phyloP scores from a whole-genome alignment of 2,113 vertebrate species.

The Oryzias melastigma region DNA sequence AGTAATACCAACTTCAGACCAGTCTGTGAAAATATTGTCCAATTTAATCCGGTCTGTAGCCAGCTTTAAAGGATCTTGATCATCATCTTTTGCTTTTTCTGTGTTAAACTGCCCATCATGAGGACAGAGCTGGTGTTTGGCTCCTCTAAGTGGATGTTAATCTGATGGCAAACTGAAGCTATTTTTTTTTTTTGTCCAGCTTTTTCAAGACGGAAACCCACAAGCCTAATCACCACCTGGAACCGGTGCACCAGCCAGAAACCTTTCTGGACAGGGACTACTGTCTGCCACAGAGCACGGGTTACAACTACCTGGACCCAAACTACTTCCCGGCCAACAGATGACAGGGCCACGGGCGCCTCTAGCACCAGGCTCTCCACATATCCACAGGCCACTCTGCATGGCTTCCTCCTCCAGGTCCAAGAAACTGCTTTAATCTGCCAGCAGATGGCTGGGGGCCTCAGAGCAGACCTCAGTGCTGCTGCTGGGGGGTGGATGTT shows the following conservation, averaged over 20 bases:
- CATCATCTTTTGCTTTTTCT: too few relatives aligned
- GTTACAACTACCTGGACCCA: slow-evolving; percentile 99
- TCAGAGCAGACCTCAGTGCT: slow-evolving; percentile 51
- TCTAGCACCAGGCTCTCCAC: slow-evolving; percentile 63
- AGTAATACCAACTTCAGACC: too few relatives aligned
- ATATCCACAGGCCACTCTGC: slow-evolving; percentile 71
- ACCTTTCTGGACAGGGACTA: slow-evolving; percentile 99
- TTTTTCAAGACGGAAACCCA: slow-evolving; percentile 94
- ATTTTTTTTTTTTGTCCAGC: slow-evolving; percentile 65
- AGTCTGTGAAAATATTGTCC: too few relatives aligned
- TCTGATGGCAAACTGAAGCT: too few relatives aligned
- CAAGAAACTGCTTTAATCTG: slow-evolving; percentile 67
- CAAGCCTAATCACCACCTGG: slow-evolving; percentile 91
- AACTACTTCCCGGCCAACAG: slow-evolving; percentile 99
- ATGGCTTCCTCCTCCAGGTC: slow-evolving; percentile 71
- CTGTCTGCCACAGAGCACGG: slow-evolving; percentile 91
- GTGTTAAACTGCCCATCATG: too few relatives aligned
- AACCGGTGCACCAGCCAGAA: slow-evolving; percentile 89
- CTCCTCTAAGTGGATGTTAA: too few relatives aligned
- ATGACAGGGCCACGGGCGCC: slow-evolving; percentile 85
- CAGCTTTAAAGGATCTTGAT: too few relatives aligned
- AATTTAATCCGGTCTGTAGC: too few relatives aligned
- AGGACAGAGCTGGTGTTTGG: too few relatives aligned
- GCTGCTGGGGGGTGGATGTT: slow-evolving; percentile 47
- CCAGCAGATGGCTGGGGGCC: slow-evolving; percentile 63